Base-by-base conservation (phyloP, 1,140 invertebrate genomes). In the Brachionus sp. region DNA sequence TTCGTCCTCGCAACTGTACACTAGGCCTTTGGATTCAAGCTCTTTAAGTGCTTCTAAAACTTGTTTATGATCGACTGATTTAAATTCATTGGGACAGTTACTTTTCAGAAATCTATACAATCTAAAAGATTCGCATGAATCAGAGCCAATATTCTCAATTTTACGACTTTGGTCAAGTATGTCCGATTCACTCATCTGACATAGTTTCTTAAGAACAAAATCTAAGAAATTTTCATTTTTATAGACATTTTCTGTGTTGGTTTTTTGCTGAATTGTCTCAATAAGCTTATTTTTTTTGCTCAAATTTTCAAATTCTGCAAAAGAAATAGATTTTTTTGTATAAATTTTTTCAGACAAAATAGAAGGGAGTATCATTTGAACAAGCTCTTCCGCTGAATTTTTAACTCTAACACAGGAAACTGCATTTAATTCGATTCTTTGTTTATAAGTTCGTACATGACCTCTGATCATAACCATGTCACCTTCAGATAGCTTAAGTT, bases 1-100 rank as follows among this genome's bases (percentile, higher is more conserved):
- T 44, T 80, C 77, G n/a, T 80, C 77, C 12, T 80, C 77, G 29
- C 77, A 80, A 23, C 77, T 80, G 29, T 80, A 80, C 16, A 62
- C 62, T 35, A 80, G 42, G 16, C 77, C 77, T 39, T 50, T 37
- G 1, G 35, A 44, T 35, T 80, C 77, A 33, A 80, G 50, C 33
- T 57, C 50, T 13, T 64, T 80, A 7, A 80, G 37, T 39, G 77
- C 77, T 7, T 80, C 62, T 19, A 80, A 37, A 42, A 80, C 77
- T 39, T 80, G 77, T 42, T 66, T 80, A 42, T 80, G 29, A 9
- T 23, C 29, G 4, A 23, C 29, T 19, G 19, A 62, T 13, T 44
- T 57, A 25, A 62, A 80, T 66, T 80, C 77, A 66, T 57, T 80
- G 25, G 50, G 77, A 62, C 77, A 66, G 35, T 80, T 80, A n/a